phyloP scores from a whole-genome alignment of 2,888 invertebrate genomes.

The Thymelicus lineola region DNA sequence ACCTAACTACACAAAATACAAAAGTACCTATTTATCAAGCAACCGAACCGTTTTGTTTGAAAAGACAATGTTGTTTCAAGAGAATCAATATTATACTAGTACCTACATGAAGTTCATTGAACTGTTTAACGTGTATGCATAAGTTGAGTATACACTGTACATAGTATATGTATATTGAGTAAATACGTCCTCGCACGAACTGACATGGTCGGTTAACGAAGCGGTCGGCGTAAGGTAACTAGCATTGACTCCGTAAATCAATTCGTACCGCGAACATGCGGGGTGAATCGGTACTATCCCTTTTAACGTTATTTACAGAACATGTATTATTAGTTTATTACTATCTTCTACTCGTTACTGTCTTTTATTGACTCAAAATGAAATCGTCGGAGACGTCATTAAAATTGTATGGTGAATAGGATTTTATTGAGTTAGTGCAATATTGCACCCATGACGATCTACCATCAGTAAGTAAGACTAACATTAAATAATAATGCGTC shows the following conservation, averaged over 20 bases:
- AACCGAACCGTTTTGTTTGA: not conserved
- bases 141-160: conserved; percentile 10
- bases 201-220: conserved; percentile 46
- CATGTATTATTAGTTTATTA: no score
- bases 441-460: no score
- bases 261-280: conserved; percentile 40
- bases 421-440: no score
- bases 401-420: no score
- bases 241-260: conserved; percentile 48
- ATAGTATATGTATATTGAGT: conserved; percentile 30
- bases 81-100: conserved; percentile 10
- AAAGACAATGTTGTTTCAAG: not conserved
- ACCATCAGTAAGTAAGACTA: no score
- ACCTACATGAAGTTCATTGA: conserved; percentile 27
- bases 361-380: no score
- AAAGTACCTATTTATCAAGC: not conserved
- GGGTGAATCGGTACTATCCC: not conserved
- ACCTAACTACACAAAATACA: no score
- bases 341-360: no score
- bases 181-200: conserved; percentile 25
- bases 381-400: no score
- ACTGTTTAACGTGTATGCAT: conserved; percentile 16
- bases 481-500: no score
- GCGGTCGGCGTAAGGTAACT: conserved; percentile 46
- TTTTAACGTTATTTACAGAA: not conserved